Conservation (phyloP, 2,113 vertebrate species). For the Zapus hudsonius region DNA sequence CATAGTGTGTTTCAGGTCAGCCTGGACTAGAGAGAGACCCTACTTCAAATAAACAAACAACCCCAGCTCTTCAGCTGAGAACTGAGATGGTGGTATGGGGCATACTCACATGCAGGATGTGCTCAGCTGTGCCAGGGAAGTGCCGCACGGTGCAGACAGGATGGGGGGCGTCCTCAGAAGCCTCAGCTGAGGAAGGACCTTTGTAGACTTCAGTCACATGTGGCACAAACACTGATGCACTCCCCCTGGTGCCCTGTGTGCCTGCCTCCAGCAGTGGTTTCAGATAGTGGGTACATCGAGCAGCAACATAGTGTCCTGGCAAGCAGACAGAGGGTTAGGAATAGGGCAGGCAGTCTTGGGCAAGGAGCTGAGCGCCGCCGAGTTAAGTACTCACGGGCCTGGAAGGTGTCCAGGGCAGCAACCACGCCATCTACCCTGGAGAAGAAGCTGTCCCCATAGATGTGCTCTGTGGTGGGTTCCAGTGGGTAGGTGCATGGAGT, state of each 20-base stretch:
- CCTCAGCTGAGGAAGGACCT: accelerated
- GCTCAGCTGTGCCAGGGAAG: conserved; percentile 90
- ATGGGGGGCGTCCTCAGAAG: conserved; percentile 58
- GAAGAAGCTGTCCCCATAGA: conserved; percentile 89
- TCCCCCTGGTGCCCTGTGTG: conserved; percentile 87
- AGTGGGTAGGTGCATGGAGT: conserved; percentile 86
- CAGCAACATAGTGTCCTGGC: conserved; percentile 89
- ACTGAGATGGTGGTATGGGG: not conserved
- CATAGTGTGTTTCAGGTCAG: no score
- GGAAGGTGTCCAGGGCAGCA: conserved; percentile 91
- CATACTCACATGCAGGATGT: conserved; percentile 90
- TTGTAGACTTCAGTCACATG: conserved; percentile 85
- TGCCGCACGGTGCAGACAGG: conserved; percentile 90
- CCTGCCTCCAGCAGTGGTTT: conserved; percentile 91
- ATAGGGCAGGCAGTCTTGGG: not conserved
- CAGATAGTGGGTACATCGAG: conserved; percentile 84
- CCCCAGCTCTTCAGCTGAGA: not conserved
- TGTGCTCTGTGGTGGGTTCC: conserved; percentile 85
- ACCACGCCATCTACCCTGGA: conserved; percentile 85
- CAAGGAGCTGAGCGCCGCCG: not conserved
- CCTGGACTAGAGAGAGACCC: no score
- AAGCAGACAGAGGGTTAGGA: not conserved
- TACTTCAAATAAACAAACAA: no score
- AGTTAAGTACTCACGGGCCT: conserved; percentile 88
- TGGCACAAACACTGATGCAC: conserved; percentile 88